phyloP scores from a whole-genome alignment of 2,113 vertebrate species.

The Vanacampus margaritifer region DNA sequence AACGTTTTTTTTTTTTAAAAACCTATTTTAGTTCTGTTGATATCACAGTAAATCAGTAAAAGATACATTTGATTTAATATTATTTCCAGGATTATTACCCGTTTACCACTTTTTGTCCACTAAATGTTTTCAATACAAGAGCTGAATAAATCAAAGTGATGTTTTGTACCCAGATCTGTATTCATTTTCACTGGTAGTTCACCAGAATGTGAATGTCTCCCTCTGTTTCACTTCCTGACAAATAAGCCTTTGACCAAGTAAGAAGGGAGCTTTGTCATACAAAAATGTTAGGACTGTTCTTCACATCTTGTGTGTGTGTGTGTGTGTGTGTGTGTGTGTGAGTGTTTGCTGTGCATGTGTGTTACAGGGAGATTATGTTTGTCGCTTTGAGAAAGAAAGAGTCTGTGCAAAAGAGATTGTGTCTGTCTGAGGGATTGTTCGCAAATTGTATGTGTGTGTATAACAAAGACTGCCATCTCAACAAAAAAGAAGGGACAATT shows the following conservation, averaged over 20 bases:
- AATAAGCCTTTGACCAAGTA: conserved; percentile 56
- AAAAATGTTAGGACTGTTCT: conserved; percentile 59
- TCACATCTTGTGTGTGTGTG: conserved; percentile 17
- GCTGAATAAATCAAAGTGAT: conserved; percentile 1
- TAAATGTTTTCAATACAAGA: neutral
- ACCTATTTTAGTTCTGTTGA: neutral
- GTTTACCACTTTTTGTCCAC: neutral
- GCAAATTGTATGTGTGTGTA: conserved; percentile 13
- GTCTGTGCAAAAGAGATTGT: conserved; percentile 41
- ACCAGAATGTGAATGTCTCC: conserved; percentile 54
- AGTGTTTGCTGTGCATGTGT: conserved; percentile 19
- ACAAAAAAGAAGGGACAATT: conserved; percentile 16
- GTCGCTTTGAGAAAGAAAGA: conserved; percentile 35
- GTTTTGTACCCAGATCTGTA: conserved; percentile 20
- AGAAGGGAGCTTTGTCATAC: conserved; percentile 66
- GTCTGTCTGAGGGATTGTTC: conserved; percentile 37
- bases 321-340: conserved; percentile 13
- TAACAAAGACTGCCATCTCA: conserved; percentile 22
- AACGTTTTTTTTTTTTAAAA: neutral
- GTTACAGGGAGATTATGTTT: conserved; percentile 31
- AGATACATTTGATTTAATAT: neutral
- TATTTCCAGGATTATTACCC: neutral
- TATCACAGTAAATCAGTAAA: too few relatives aligned
- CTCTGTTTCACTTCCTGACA: conserved; percentile 46
- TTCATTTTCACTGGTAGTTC: conserved; percentile 43